A percentile compares a stretch with the other conserved stretches of the same genome.
Evolutionary conservation across 1,140 invertebrate species (phyloP).

Genomic region (Sarcophaga peregrina): DNA sequence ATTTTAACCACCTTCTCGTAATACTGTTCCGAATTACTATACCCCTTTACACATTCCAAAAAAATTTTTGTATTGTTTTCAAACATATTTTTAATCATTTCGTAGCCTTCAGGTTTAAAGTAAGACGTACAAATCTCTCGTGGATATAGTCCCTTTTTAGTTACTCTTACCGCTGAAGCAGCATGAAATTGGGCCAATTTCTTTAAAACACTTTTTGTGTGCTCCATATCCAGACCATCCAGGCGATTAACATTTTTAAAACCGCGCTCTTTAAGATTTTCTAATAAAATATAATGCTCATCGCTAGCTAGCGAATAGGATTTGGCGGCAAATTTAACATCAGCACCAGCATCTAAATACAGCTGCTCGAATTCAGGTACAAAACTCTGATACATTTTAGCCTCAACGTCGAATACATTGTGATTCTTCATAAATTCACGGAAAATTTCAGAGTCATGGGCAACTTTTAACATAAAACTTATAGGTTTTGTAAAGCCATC

Average conservation of each 20-base stretch:
- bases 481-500: conserved; percentile 52
- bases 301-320: conserved; percentile 50
- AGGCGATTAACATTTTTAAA: conserved; percentile 69
- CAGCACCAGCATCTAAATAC: conserved; percentile 56
- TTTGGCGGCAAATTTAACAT: conserved; percentile 51
- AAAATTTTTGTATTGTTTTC: neutral
- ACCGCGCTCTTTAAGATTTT: conserved; percentile 68
- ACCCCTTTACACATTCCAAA: conserved; percentile 22
- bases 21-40: conserved; percentile 6
- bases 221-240: conserved; percentile 67
- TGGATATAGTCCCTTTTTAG: conserved; percentile 48
- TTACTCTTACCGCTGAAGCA: conserved; percentile 52
- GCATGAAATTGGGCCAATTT: conserved; percentile 71
- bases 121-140: conserved; percentile 1
- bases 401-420: conserved; percentile 53
- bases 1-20: conserved; percentile 6
- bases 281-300: conserved; percentile 62
- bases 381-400: conserved; percentile 50
- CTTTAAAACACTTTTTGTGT: conserved; percentile 67
- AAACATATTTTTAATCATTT: conserved; percentile 30
- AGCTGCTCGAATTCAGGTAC: conserved; percentile 54
- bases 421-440: conserved; percentile 49
- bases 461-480: conserved; percentile 56
- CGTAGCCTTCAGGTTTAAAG: conserved; percentile 3
- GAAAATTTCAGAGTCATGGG: conserved; percentile 49